Evolutionary conservation across 2,113 vertebrate species (phyloP), one percentile per base, ranked within the genome.

Genomic region (Orthochromis malagaraziensis): DNA sequence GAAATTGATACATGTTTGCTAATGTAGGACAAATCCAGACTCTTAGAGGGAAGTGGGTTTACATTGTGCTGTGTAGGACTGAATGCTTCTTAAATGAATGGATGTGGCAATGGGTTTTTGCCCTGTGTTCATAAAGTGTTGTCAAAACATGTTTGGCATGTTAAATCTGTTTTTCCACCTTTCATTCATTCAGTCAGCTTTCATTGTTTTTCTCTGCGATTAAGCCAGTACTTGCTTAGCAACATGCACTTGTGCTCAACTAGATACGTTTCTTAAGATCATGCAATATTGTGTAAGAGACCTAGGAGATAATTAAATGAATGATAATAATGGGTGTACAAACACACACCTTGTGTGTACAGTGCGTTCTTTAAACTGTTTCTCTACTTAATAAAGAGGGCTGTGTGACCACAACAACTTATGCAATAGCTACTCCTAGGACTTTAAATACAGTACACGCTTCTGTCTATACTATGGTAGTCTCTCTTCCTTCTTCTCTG

Each of bases 141-240:
- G 70, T 88, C 49, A 16, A 45, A 92, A 86, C 68, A 79, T 90
- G 86, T 82, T 89, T 83, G 86, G 33, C 47, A 86, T 75, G 93
- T 93, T 94, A 93, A 95, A 90, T 75, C 9, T 88, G 65, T 91
- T 94, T 88, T 9, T 7, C 55, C 24, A 8, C 24, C 13, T 58
- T 58, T 58, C 7, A 58, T 58, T 58, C 7, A 58, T 2, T 58
- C 55, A 29, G 9, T 51, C 83, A 77, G 31, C 4, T 47, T 68
- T 51, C n/a, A 42, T 16, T 47, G 19, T 84, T 10, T 51, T 82
- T 29, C 10, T 79, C 7, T 29, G 17, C 7, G 14, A 29, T 47
- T 38, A 29, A 86, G n/a, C 40, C 6, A 13, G 31, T 68, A 73
- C 9, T 38, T n/a, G 53, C 5, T 77, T 49, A 19, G 16, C 45